Percentiles rank a stretch among this genome's conserved stretches.
phyloP scores from a whole-genome alignment of 1,140 invertebrate species.

The Pygmarrhopalites habei region DNA sequence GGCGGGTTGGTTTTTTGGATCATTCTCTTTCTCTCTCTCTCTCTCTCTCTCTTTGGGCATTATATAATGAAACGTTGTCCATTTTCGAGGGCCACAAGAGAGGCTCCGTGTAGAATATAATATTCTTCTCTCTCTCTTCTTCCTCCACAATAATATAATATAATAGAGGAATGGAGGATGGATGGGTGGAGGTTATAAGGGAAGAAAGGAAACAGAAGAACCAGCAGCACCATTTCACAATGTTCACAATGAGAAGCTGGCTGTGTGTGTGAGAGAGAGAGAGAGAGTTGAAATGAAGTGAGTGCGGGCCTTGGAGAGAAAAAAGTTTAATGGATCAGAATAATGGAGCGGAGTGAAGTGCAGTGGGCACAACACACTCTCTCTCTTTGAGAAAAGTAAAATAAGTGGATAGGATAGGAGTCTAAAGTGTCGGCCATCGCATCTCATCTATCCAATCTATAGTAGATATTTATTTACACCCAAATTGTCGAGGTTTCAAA shows the following conservation, averaged over 20 bases:
- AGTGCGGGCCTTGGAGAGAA: constrained; percentile 4
- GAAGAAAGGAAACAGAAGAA: constrained; percentile 5
- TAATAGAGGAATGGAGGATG: too few relatives aligned
- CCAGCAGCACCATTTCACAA: constrained; percentile 6
- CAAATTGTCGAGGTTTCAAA: background rate
- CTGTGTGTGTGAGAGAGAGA: too few relatives aligned
- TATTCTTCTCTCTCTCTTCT: too few relatives aligned
- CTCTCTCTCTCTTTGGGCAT: too few relatives aligned
- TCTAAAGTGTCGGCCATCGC: background rate
- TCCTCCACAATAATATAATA: too few relatives aligned
- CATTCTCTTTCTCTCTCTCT: too few relatives aligned
- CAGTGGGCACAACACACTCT: constrained; percentile 1
- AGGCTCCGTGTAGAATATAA: too few relatives aligned
- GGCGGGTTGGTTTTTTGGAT: too few relatives aligned
- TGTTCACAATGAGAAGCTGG: constrained; percentile 12
- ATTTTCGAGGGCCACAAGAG: too few relatives aligned
- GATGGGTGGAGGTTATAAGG: too few relatives aligned
- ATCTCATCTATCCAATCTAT: background rate
- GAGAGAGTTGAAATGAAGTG: constrained; percentile 6
- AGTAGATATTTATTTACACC: background rate
- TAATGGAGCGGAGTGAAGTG: constrained; percentile 15
- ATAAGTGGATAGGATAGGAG: constrained; percentile 7
- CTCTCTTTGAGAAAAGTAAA: background rate
- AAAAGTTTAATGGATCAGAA: constrained; percentile 32
- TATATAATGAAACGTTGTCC: too few relatives aligned